These are phyloP conservation scores for Anhinga rufa DNA, from an alignment of 2,113 vertebrate species.

Conservation along the genomic window DNA sequence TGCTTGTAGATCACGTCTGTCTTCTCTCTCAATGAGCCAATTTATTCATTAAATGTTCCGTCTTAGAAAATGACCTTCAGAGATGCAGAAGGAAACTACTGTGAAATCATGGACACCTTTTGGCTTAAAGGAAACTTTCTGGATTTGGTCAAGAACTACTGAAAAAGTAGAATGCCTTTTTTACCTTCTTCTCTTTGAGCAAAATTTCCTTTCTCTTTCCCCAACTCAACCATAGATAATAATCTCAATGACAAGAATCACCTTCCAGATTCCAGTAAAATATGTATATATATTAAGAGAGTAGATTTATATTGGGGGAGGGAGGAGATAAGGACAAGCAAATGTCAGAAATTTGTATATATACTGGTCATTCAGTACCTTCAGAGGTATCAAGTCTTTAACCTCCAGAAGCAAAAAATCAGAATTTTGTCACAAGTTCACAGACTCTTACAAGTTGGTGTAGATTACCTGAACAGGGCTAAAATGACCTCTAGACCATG, in stretches of 20 bases:
- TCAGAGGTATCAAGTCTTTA: not conserved
- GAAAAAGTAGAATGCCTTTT: not conserved
- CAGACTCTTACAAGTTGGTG: not conserved
- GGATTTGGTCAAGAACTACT: not conserved
- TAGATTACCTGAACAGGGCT: not conserved
- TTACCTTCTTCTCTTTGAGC: not conserved
- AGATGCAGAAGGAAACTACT: not conserved
- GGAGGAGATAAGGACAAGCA: not conserved
- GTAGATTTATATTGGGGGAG: not conserved
- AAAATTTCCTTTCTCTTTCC: not conserved
- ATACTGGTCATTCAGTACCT: not conserved
- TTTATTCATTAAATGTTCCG: not conserved
- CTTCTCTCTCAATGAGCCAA: not conserved
- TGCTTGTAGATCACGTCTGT: accelerated
- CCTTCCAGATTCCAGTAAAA: not conserved
- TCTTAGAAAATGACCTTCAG: not conserved
- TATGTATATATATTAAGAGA: not conserved
- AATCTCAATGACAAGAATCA: not conserved
- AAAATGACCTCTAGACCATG: not conserved
- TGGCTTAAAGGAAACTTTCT: not conserved
- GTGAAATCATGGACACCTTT: not conserved
- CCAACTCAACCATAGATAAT: not conserved
- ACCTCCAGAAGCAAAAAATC: not conserved
- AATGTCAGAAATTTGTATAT: not conserved
- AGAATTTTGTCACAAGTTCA: not conserved